Base-by-base conservation (phyloP, 2,888 invertebrate species). In the Sarcophaga rosellei region DNA sequence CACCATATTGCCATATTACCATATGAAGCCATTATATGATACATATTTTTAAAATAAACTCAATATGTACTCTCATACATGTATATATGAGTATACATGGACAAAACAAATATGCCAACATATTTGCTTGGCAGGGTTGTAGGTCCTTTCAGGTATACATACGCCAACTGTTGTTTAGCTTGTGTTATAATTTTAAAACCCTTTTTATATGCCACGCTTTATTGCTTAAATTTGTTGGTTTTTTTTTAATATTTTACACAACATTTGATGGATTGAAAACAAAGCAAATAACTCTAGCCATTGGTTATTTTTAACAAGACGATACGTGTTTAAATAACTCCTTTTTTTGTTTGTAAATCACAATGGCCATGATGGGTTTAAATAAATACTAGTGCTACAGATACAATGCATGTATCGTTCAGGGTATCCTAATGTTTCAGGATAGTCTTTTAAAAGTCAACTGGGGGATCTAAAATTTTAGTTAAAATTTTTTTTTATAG, bases 31-130 rank as follows among this genome's bases (percentile, higher is more conserved):
- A 15, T 53, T 53, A 17, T 53, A 53, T 53, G 53, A 53, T 53
- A 53, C 35, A 10, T 35, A 35, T 35, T 53, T 53, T 4, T 53
- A 15, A 53, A 53, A 53, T 25, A 73, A 61, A 69, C 44, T 21
- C 12, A 47, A 21, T 10, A 45, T 25, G 45, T 66, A 15, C 4
- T 25, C 35, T 0, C 0, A 0, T 2, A 10, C 1, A 0, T 10
- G 0, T 21, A 65, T 17, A 6, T 8, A 47, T 68, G 12, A 17
- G 72, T 23, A 44, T 35, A 21, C 44, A 45, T 59, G 35, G 25
- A 45, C n/a, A 74, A 70, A 35, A n/a, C 8, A 45, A 20, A 57
- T 59, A 59, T 79, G 63, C 21, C 35, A 69, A 23, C 59, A 77
- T 69, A 62, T 76, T 66, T 65, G 10, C 4, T 53, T 53, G 53